Conservation (phyloP, 2,888 invertebrate genomes). For the Bursaphelenchus okinawaensis region DNA sequence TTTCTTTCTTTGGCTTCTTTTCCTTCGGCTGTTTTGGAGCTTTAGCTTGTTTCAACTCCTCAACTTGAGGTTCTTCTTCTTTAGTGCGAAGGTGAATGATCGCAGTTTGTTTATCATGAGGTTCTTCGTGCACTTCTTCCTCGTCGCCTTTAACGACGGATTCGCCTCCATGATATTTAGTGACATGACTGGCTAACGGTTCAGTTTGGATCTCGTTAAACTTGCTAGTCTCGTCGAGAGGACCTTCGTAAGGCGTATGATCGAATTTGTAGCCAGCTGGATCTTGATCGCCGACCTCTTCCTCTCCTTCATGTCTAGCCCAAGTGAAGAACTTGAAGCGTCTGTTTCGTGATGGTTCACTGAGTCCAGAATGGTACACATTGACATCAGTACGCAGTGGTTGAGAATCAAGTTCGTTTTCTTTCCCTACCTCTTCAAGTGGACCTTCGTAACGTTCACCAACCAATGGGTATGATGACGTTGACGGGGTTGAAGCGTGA, state of each 20-base stretch:
- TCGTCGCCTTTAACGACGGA: background rate
- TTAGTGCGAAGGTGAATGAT: slow-evolving; percentile 17
- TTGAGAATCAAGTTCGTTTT: slow-evolving; percentile 21
- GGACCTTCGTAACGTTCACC: slow-evolving; percentile 20
- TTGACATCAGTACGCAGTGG: slow-evolving; percentile 20
- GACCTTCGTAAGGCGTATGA: slow-evolving; percentile 18
- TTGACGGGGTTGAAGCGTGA: slow-evolving; percentile 14
- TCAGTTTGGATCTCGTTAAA: background rate
- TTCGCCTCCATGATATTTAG: background rate
- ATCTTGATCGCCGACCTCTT: slow-evolving; percentile 22
- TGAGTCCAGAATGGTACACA: slow-evolving; percentile 28
- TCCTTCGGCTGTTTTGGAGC: background rate
- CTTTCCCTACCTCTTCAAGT: slow-evolving; percentile 19
- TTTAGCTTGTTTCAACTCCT: slow-evolving; percentile 10
- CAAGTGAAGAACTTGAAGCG: slow-evolving; percentile 25
- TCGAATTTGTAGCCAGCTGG: slow-evolving; percentile 23
- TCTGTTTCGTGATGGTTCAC: slow-evolving; percentile 3
- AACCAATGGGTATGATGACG: background rate
- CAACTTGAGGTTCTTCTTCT: slow-evolving; percentile 12
- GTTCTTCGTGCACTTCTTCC: background rate
- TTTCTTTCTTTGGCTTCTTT: background rate
- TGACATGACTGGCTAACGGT: background rate
- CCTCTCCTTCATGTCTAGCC: slow-evolving; percentile 26
- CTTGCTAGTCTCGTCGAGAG: background rate
- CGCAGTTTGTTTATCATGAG: slow-evolving; percentile 7